Base-by-base conservation (phyloP, 2,888 invertebrate genomes). In the Anorthoa munda region DNA sequence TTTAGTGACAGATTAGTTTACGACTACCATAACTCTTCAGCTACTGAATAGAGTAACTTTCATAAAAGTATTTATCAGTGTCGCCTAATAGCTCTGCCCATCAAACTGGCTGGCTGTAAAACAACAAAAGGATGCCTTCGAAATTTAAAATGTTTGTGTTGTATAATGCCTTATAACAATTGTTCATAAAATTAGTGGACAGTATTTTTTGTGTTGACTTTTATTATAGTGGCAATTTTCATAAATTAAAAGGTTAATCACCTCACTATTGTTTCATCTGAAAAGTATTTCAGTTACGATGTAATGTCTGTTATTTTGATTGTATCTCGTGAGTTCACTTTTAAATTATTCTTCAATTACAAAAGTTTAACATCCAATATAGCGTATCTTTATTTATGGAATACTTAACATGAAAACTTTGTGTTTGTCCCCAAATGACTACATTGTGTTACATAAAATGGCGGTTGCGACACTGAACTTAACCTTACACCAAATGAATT, bases 381-480 rank as follows among this genome's bases (percentile, higher is more conserved):
- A 23, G 7, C 46, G 12, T 48, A 58, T 31, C 13, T 69, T 60
- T 68, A 69, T 83, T 66, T 23, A 72, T 67, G 39, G 56, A 46
- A 64, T 45, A 63, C 15, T 56, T 64, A 65, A 66, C 61, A 65
- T 74, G 46, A 69, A 60, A 70, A 75, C 45, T n/a, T 13, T 31
- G 46, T 69, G 66, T 70, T 53, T 70, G 60, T 70, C 69, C 50
- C 51, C 58, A 69, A 69, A 79, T 50, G 21, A 63, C 58, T 46
- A 85, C 81, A 87, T 86, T 88, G 79, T 89, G 84, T 92, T 90
- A 92, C 88, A 90, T 93, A 90, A 92, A 93, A 89, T 89, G 87
- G 83, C 87, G 88, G 87, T 88, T 90, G 86, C 91, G 94, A 94
- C 95, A 94, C 92, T 96, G 96, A 95, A 96, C 96, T 96, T 96